These are phyloP conservation scores for Panorpa germanica DNA, from an alignment of 2,888 invertebrate genomes.

Conservation along the genomic window DNA sequence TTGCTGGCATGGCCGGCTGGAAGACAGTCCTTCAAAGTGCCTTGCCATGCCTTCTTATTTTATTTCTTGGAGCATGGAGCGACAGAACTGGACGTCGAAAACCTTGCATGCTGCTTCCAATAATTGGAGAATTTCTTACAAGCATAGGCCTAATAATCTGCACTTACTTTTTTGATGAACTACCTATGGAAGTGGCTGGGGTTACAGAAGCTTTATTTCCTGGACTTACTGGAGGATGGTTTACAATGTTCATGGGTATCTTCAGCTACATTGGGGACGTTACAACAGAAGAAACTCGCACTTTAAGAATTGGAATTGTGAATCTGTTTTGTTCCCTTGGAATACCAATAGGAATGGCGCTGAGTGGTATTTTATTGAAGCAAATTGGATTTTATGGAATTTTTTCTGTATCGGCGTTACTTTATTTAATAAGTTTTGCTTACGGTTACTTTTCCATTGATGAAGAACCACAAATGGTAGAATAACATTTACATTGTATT, in stretches of 20 bases:
- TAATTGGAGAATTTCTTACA: conserved; percentile 61
- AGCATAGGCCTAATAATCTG: conserved; percentile 60
- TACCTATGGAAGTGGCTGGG: conserved; percentile 66
- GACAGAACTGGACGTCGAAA: conserved; percentile 34
- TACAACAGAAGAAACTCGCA: conserved; percentile 65
- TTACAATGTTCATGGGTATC: conserved; percentile 78
- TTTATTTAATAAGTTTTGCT: conserved; percentile 54
- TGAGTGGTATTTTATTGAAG: conserved; percentile 60
- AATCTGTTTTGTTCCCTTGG: conserved; percentile 80
- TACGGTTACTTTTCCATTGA: conserved; percentile 55
- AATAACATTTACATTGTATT: conserved; percentile 1
- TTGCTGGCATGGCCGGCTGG: conserved; percentile 70
- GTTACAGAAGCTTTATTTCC: conserved; percentile 67
- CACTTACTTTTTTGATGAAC: conserved; percentile 57
- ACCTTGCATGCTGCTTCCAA: conserved; percentile 68
- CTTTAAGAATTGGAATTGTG: conserved; percentile 68
- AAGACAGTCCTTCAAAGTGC: conserved; percentile 70
- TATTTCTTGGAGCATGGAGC: conserved; percentile 67
- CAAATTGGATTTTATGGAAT: conserved; percentile 69
- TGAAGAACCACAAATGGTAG: conserved; percentile 25
- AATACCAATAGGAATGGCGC: conserved; percentile 73
- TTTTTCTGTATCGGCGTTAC: conserved; percentile 53
- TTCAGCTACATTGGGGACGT: conserved; percentile 81
- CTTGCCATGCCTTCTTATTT: conserved; percentile 59
- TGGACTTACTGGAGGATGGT: conserved; percentile 69